Evolutionary conservation across 2,888 invertebrate species (phyloP).

Genomic region (Melanostoma mellinum): DNA sequence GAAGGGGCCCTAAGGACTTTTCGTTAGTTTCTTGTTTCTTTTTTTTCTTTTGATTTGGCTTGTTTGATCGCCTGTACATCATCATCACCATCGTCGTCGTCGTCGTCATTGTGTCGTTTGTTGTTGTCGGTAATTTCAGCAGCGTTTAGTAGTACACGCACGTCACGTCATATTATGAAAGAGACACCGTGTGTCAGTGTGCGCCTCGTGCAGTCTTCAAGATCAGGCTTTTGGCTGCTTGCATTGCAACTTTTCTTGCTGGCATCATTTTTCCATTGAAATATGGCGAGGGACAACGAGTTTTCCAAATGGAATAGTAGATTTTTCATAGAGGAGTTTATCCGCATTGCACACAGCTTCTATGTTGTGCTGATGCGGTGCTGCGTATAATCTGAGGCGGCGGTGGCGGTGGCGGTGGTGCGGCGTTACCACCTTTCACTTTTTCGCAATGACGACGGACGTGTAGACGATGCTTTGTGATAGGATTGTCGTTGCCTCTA

Average conservation of each 20-base stretch:
- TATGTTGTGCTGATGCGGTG: neutral
- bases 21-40: constrained; percentile 5
- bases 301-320: constrained; percentile 40
- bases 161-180: constrained; percentile 69
- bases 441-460: constrained; percentile 38
- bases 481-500: constrained; percentile 13
- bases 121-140: constrained; percentile 64
- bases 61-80: constrained; percentile 48
- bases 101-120: constrained; percentile 35
- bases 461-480: constrained; percentile 21
- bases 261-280: constrained; percentile 60
- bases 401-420: neutral
- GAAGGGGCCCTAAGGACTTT: constrained; percentile 21
- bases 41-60: constrained; percentile 14
- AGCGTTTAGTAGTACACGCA: constrained; percentile 70
- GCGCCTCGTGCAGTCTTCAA: constrained; percentile 49
- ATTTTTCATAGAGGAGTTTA: constrained; percentile 15
- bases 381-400: no score
- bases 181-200: constrained; percentile 51
- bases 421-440: constrained; percentile 67
- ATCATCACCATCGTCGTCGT: constrained; percentile 48
- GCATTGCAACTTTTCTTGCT: constrained; percentile 22
- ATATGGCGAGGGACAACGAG: constrained; percentile 61
- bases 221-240: constrained; percentile 14
- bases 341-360: constrained; percentile 20